Evolutionary conservation across 2,113 vertebrate species (phyloP).

Genomic region (pig (Sus scrofa)): T2T-Sscrofa CM000821.6:48805001-48805500

Average conservation of each 20-base stretch:
- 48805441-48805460: slow-evolving; percentile 44
- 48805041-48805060: slow-evolving; percentile 7
- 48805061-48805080: background rate
- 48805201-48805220: slow-evolving; percentile 61
- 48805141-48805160: slow-evolving; percentile 9
- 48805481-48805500: slow-evolving; percentile 71
- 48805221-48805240: slow-evolving; percentile 60
- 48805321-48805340: slow-evolving; percentile 65
- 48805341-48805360: slow-evolving; percentile 75
- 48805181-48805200: slow-evolving; percentile 58
- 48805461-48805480: slow-evolving; percentile 66
- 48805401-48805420: slow-evolving; percentile 66
- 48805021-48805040: slow-evolving; percentile 37
- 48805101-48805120: background rate
- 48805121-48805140: background rate
- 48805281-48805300: slow-evolving; percentile 63
- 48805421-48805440: slow-evolving; percentile 66
- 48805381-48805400: slow-evolving; percentile 71
- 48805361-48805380: slow-evolving; percentile 75
- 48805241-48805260: slow-evolving; percentile 58
- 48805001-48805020: slow-evolving; percentile 54
- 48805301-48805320: slow-evolving; percentile 61
- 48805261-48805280: background rate
- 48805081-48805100: background rate
- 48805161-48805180: slow-evolving; percentile 39